Base-by-base conservation (phyloP, 2,113 vertebrate genomes). In the Coracopsis vasa region DNA sequence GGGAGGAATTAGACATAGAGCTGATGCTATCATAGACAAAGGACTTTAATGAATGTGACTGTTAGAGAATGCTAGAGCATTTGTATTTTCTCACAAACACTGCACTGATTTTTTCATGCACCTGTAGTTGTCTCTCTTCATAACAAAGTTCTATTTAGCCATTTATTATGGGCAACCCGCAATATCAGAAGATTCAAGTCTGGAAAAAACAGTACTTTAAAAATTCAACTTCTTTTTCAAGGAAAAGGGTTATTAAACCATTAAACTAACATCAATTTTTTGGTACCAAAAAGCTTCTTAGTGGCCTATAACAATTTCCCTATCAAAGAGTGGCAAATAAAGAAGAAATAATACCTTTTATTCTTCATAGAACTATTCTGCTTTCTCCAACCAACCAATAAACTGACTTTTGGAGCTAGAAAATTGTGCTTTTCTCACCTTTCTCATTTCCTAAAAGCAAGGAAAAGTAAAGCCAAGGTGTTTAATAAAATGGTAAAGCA, bases 11-110 rank as follows among this genome's bases (percentile, higher is more conserved):
- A 86, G 44, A 86, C 41, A 71, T 10, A 79, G 80, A 92, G 77
- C 16, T 56, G 66, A 80, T 85, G 48, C 39, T 89, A 85, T 48
- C 33, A 61, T 17, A 92, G 51, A 94, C 83, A 96, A 94, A 96
- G 61, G 56, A 18, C 44, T 94, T 74, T 89, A 83, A 96, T 92
- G 83, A 93, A 86, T 51, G 39, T 17, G n/a, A 86, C 72, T 78
- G 33, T 35, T 85, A 60, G 31, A 80, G 58, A 92, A 93, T 0
- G 0, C 21, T 65, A 86, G 20, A 90, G 41, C 42, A 80, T 62
- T 74, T 25, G 9, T 71, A 50, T 94, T 66, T 96, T 74, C 47
- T 94, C 56, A 81, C 28, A 85, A 92, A 81, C 16, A 61, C 29
- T 24, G 58, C 27, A 54, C 50, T 41, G 29, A 47, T 54, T 81